These are phyloP conservation scores for Tachysurus fulvidraco DNA, from an alignment of 2,113 vertebrate species.

Conservation along the genomic window DNA sequence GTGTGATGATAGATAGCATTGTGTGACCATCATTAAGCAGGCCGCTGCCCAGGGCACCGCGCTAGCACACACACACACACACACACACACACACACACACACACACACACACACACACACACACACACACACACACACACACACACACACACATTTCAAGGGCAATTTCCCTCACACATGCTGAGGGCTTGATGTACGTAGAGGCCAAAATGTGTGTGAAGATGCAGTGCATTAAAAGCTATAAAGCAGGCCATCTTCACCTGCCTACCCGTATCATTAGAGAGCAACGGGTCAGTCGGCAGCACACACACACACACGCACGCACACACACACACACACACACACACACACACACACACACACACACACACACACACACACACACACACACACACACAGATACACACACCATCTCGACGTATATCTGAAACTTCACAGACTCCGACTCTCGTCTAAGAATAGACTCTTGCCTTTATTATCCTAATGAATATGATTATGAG, in stretches of 20 bases:
- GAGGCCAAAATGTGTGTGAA: slow-evolving; percentile 32
- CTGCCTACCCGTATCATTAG: slow-evolving; percentile 29
- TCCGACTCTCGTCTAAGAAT: slow-evolving; percentile 5
- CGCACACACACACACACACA: not conserved
- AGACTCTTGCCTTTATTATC: slow-evolving; percentile 16
- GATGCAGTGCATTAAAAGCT: slow-evolving; percentile 34
- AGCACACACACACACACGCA: not conserved
- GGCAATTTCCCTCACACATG: slow-evolving; percentile 52
- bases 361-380: not conserved
- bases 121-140: slow-evolving; percentile 21
- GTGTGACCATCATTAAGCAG: slow-evolving; percentile 58
- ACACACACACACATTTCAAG: slow-evolving; percentile 53
- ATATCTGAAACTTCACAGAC: slow-evolving; percentile 12
- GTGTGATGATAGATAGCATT: slow-evolving; percentile 55
- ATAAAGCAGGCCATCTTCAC: slow-evolving; percentile 21
- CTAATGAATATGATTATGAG: slow-evolving; percentile 40
- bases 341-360: not conserved
- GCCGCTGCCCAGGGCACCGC: slow-evolving; percentile 48
- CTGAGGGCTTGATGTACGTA: slow-evolving; percentile 35
- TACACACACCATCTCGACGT: not conserved
- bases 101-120: slow-evolving; percentile 29
- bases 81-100: slow-evolving; percentile 15
- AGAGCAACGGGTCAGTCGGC: slow-evolving; percentile 24
- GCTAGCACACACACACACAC: slow-evolving; percentile 30
- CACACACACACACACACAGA: not conserved